Base-by-base conservation (phyloP, 2,888 invertebrate species). In the Watsonalla cultraria region DNA sequence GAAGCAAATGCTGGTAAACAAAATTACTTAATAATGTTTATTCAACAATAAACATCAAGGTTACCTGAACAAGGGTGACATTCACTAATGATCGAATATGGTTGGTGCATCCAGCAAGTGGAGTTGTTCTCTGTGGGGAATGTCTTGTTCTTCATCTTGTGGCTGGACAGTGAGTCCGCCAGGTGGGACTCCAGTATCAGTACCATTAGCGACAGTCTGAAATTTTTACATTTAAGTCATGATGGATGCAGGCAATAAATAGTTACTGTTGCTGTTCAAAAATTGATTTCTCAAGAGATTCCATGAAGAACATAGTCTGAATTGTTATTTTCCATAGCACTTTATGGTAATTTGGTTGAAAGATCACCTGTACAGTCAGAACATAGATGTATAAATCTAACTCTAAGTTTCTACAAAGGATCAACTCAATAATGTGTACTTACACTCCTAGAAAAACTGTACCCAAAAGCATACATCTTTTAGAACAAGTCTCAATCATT, bases 401-500 rank as follows among this genome's bases (percentile, higher is more conserved):
- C 15, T 24, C 6, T n/a, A 45, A 11, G 8, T 6, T 45, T 11
- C 13, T 9, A 6, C 51, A 13, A 35, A 13, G 47, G 14, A 54
- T n/a, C 42, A 46, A 24, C 39, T 9, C 56, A 57, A 14, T 7
- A 6, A 49, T 54, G 51, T 59, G 51, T 54, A 93, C 94, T 91
- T 90, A 95, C 94, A 95, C 90, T 84, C 95, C 96, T 64, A 96
- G 87, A 67, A 93, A 91, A 59, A 95, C 92, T 60, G 96, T 94
- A 51, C 95, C 96, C 58, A 96, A 83, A 51, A 96, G 86, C 96
- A 96, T 96, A 72, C 95, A 96, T 80, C 94, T 94, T 78, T 94
- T 95, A 24, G 96, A 95, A 80, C 96, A 96, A 60, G 95, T 94
- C 83, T 96, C 96, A 72, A 96, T 94, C 96, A 96, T 96, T 77